Evolutionary conservation across 1,140 invertebrate genomes (phyloP), one percentile per base, ranked within the genome.

Genomic region (Maniola jurtina): DNA sequence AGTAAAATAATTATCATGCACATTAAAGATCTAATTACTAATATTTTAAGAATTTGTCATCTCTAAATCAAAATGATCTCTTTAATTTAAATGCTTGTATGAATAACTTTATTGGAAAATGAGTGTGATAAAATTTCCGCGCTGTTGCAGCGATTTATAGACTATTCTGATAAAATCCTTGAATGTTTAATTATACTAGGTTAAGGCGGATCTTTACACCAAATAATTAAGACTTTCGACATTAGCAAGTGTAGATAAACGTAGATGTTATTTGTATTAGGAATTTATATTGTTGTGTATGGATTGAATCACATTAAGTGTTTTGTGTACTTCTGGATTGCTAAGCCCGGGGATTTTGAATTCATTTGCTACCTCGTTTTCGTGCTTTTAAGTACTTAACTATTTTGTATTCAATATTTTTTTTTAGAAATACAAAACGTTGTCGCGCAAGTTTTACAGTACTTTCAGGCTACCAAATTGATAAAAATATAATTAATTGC

Each of bases 171-270:
- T 45, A 14, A 56, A 60, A 45, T 34, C 36, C 16, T 61, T 50
- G 16, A 69, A 56, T 61, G 25, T 69, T 68, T 72, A 68, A 73
- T 70, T 70, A 84, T 80, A 80, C 69, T 87, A 86, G 75, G 45
- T 60, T 86, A 88, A 89, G 83, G 78, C 70, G 86, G 85, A 84
- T 89, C 88, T 90, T 90, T 90, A 90, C 88, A 90, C 88, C 88
- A 90, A 90, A 80, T 88, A 86, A 83, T 80, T 85, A 88, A 86
- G 84, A 85, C 77, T 84, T 61, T 84, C 70, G 77, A 81, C 5
- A 72, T 83, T 88, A 87, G 81, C 65, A 64, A 77, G 45, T 83
- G 80, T 86, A 89, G 84, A 81, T 85, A 81, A 11, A 76, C 72
- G 70, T 88, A 88, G 81, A 82, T 88, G 84, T 82, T 88, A 84